Percentiles rank a stretch among this genome's conserved stretches.
These are phyloP conservation scores for Drosophila bocqueti DNA, from an alignment of 1,140 invertebrate species.

Conservation along the genomic window DNA sequence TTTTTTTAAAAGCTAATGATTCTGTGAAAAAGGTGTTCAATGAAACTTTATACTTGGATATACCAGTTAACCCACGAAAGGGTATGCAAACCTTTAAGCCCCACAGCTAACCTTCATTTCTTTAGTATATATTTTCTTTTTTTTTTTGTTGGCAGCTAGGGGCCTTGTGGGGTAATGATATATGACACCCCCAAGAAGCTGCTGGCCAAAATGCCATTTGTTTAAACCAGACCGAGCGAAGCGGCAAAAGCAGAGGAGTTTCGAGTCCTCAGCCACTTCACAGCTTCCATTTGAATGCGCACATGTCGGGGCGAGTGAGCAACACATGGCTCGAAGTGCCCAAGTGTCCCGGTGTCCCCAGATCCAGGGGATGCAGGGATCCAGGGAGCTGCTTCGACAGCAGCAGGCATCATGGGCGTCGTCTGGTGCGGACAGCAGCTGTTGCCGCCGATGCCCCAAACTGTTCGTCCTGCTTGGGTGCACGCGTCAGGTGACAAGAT, in stretches of 20 bases:
- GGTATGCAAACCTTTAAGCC: slow-evolving; percentile 10
- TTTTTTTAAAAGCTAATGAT: background rate
- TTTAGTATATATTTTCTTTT: background rate
- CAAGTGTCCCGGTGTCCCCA: background rate
- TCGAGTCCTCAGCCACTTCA: slow-evolving; percentile 48
- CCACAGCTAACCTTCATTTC: slow-evolving; percentile 15
- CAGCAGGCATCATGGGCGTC: slow-evolving; percentile 6
- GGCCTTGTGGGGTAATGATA: slow-evolving; percentile 64
- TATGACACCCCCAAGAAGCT: slow-evolving; percentile 77
- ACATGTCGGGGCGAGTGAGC: slow-evolving; percentile 59
- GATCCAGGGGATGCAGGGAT: background rate
- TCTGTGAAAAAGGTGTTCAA: background rate
- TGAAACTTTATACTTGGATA: background rate
- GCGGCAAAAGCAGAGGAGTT: slow-evolving; percentile 23
- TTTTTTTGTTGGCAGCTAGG: slow-evolving; percentile 2
- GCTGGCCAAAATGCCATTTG: slow-evolving; percentile 74
- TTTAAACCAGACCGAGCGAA: slow-evolving; percentile 60
- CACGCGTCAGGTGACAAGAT: slow-evolving; percentile 79
- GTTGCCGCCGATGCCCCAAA: slow-evolving; percentile 33
- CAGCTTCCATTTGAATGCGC: slow-evolving; percentile 81
- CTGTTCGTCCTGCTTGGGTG: slow-evolving; percentile 55
- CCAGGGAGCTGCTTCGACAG: slow-evolving; percentile 1
- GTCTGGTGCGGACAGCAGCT: slow-evolving; percentile 62
- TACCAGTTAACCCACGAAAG: background rate
- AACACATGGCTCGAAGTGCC: slow-evolving; percentile 67